Evolutionary conservation across 2,888 invertebrate genomes (phyloP).

Genomic region (Crocallis elinguaria): DNA sequence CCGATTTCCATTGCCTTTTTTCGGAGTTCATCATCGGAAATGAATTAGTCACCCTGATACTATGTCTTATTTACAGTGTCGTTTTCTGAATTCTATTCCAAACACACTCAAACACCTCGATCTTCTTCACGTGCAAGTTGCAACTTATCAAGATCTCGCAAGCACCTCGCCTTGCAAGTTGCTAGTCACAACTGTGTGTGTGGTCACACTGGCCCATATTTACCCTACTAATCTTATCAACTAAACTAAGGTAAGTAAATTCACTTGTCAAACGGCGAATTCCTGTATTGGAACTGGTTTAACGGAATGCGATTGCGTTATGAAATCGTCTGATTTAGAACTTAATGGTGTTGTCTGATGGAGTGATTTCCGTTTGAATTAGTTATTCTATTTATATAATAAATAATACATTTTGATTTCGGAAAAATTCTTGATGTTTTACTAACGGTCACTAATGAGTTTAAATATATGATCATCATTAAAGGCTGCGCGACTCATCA

Average conservation of each 20-base stretch:
- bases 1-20: too few species aligned
- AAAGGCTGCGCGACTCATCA: too few species aligned
- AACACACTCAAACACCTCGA: not conserved
- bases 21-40: too few species aligned
- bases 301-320: slow-evolving; percentile 25
- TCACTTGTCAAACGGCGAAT: slow-evolving; percentile 29
- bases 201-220: slow-evolving; percentile 11
- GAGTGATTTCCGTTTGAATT: not conserved
- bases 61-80: too few species aligned
- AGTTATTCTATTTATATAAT: too few species aligned
- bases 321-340: slow-evolving; percentile 19
- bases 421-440: too few species aligned
- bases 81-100: too few species aligned
- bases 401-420: too few species aligned
- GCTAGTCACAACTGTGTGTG: slow-evolving; percentile 16
- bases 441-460: too few species aligned
- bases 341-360: slow-evolving; percentile 2
- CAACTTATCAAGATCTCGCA: slow-evolving; percentile 7
- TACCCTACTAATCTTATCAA: slow-evolving; percentile 24
- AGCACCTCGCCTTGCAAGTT: not conserved
- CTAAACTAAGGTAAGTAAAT: slow-evolving; percentile 29
- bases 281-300: slow-evolving; percentile 23
- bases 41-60: too few species aligned
- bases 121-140: not conserved
- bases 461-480: too few species aligned